phyloP scores from a whole-genome alignment of 2,888 invertebrate genomes.

The Aproaerema taeniolella region DNA sequence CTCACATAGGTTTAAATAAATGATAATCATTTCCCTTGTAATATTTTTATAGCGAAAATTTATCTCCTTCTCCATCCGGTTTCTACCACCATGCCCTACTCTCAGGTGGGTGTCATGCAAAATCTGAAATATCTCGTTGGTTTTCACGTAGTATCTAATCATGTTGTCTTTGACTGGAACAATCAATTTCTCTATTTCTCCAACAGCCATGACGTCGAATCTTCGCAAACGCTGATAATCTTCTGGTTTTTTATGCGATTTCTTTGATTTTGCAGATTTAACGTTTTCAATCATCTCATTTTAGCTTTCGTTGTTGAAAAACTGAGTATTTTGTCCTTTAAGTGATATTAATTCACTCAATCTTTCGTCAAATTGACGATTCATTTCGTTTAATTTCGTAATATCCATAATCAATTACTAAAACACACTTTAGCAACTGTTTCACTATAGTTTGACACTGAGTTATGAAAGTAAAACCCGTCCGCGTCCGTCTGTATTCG shows the following conservation, averaged over 20 bases:
- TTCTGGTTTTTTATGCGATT: slow-evolving; percentile 8
- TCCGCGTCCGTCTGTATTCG: no score
- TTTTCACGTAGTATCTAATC: slow-evolving; percentile 15
- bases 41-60: slow-evolving; percentile 20
- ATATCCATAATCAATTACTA: no score
- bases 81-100: no score
- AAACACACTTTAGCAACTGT: no score
- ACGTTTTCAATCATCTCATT: no score
- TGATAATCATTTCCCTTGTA: slow-evolving; percentile 18
- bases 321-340: no score
- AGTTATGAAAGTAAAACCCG: no score
- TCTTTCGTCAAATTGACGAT: no score
- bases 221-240: slow-evolving; percentile 20
- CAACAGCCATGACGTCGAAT: slow-evolving; percentile 20
- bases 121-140: slow-evolving; percentile 26
- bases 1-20: slow-evolving; percentile 20
- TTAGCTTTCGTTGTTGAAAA: no score
- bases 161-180: slow-evolving; percentile 16
- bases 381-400: no score
- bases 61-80: slow-evolving; percentile 19
- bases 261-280: slow-evolving; percentile 7
- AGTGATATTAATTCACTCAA: no score
- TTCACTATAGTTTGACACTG: no score
- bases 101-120: slow-evolving; percentile 27
- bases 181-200: slow-evolving; percentile 20